Conservation (phyloP, 2,888 invertebrate species). For the Gymnoscelis rufifasciata region DNA sequence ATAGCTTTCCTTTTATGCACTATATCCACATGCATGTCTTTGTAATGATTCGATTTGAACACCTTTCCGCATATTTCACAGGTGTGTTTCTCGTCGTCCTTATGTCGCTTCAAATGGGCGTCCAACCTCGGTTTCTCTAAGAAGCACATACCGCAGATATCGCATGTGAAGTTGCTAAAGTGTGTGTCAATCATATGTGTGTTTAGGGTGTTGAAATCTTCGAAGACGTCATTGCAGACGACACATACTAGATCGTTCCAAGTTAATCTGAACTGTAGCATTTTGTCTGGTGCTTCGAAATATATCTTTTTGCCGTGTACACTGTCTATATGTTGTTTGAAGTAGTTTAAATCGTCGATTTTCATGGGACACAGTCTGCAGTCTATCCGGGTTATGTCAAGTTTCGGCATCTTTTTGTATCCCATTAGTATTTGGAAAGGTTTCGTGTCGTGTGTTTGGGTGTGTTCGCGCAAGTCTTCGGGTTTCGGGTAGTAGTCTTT, state of each 20-base stretch:
- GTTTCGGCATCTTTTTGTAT: conserved; percentile 68
- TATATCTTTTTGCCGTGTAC: conserved; percentile 66
- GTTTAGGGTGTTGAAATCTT: conserved; percentile 64
- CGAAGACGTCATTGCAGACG: conserved; percentile 65
- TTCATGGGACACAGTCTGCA: conserved; percentile 57
- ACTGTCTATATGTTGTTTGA: conserved; percentile 62
- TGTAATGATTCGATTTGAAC: conserved; percentile 68
- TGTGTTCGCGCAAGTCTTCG: conserved; percentile 65
- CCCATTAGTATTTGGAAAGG: conserved; percentile 67
- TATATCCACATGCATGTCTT: conserved; percentile 69
- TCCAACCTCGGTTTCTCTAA: conserved; percentile 67
- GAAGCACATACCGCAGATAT: conserved; percentile 69
- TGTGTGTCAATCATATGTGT: conserved; percentile 67
- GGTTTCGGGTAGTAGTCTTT: conserved; percentile 70
- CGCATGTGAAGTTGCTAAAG: conserved; percentile 68
- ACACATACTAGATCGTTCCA: conserved; percentile 70
- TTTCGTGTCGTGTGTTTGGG: conserved; percentile 61
- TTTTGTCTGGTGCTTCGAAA: conserved; percentile 66
- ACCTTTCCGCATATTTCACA: conserved; percentile 75
- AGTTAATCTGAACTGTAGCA: conserved; percentile 57
- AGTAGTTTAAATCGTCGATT: conserved; percentile 55
- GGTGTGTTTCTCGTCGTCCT: conserved; percentile 71
- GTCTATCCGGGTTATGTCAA: conserved; percentile 67
- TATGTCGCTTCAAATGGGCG: conserved; percentile 67
- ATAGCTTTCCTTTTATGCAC: conserved; percentile 70